Evolutionary conservation across 2,888 invertebrate species (phyloP).

Genomic region (Hypselothyrea guttata): DNA sequence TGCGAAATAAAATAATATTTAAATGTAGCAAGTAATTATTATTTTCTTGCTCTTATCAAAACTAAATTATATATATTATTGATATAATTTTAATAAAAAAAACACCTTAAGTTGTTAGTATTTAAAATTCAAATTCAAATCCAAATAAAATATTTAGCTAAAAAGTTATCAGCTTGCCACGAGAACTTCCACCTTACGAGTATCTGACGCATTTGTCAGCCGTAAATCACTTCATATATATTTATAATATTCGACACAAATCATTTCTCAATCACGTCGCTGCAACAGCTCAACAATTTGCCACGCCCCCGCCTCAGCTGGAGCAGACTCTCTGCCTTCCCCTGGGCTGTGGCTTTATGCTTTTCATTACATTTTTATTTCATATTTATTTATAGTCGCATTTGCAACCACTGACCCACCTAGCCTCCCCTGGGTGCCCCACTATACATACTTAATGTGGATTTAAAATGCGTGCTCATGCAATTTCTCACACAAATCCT

Average conservation of each 20-base stretch:
- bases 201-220: conserved; percentile 1
- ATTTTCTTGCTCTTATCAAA: no score
- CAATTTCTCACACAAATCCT: conserved; percentile 78
- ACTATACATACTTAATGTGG: conserved; percentile 71
- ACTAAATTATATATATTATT: no score
- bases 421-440: conserved; percentile 24
- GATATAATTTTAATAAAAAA: no score
- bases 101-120: no score
- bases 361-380: conserved; percentile 61
- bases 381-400: conserved; percentile 57
- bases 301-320: conserved; percentile 20
- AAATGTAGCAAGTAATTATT: no score
- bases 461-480: conserved; percentile 78
- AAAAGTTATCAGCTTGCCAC: no score
- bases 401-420: conserved; percentile 26
- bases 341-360: conserved; percentile 9
- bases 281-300: conserved; percentile 55
- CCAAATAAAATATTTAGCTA: no score
- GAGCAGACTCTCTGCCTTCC: neutral
- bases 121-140: no score
- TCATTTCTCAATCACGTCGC: conserved; percentile 58
- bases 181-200: neutral
- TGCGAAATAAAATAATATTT: no score
- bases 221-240: conserved; percentile 8
- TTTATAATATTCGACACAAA: conserved; percentile 36